Conservation (phyloP, 2,113 vertebrate genomes). For the Pterocles orientalis region DNA sequence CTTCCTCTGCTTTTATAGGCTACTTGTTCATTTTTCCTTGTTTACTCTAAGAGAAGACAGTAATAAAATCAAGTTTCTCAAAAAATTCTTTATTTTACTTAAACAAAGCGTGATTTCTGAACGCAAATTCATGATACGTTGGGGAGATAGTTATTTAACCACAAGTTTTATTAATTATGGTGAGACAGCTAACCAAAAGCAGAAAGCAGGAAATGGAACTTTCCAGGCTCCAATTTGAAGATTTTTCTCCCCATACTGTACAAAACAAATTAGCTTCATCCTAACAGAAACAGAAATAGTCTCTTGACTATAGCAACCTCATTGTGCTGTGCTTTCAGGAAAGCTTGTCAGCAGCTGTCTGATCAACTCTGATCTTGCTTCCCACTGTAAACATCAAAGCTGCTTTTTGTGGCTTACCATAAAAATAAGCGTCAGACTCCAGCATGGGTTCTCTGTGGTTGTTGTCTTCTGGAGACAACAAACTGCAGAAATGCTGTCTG, state of each 20-base stretch:
- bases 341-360: conserved; percentile 66
- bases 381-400: conserved; percentile 73
- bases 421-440: conserved; percentile 61
- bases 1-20: background rate
- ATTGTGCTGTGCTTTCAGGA: conserved; percentile 58
- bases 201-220: background rate
- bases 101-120: background rate
- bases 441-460: conserved; percentile 5
- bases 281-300: conserved; percentile 20
- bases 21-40: background rate
- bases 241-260: background rate
- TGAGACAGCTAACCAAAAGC: background rate
- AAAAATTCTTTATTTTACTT: background rate
- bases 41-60: background rate
- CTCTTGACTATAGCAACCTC: conserved; percentile 44
- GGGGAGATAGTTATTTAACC: background rate
- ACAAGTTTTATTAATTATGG: background rate
- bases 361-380: conserved; percentile 71
- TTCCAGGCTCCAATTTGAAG: conserved; percentile 1
- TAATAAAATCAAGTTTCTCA: background rate
- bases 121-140: background rate
- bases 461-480: background rate
- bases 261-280: conserved; percentile 21
- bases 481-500: conserved; percentile 2
- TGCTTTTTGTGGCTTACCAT: conserved; percentile 58